These are phyloP conservation scores for Equus przewalskii DNA, from an alignment of 2,113 vertebrate species.

Conservation along the genomic window DNA sequence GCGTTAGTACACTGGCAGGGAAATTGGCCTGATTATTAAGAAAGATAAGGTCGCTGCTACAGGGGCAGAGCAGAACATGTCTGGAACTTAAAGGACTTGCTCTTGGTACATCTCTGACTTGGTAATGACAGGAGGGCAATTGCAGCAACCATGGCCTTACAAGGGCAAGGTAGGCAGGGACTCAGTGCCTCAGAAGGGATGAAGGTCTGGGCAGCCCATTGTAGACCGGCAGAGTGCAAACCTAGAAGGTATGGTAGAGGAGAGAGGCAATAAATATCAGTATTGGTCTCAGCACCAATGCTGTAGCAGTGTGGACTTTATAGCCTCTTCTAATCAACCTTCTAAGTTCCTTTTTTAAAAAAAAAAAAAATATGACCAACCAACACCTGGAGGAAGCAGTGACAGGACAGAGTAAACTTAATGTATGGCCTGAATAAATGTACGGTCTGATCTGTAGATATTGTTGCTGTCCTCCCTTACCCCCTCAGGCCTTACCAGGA, in stretches of 20 bases:
- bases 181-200: background rate
- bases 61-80: background rate
- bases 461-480: background rate
- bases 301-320: background rate
- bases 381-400: background rate
- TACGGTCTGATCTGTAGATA: background rate
- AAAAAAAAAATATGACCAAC: background rate
- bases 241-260: background rate
- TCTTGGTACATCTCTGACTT: background rate
- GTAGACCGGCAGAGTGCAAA: background rate
- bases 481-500: background rate
- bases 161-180: background rate
- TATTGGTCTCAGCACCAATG: background rate
- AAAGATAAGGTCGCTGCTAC: background rate
- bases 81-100: background rate
- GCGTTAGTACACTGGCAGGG: background rate
- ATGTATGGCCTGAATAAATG: background rate
- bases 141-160: background rate
- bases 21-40: background rate
- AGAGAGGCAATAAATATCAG: background rate
- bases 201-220: background rate
- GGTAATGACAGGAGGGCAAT: background rate
- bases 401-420: background rate
- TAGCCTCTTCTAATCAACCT: background rate
- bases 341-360: too few relatives aligned